Base-by-base conservation (phyloP, 1,140 invertebrate genomes). In the Trichogramma pretiosum region DNA sequence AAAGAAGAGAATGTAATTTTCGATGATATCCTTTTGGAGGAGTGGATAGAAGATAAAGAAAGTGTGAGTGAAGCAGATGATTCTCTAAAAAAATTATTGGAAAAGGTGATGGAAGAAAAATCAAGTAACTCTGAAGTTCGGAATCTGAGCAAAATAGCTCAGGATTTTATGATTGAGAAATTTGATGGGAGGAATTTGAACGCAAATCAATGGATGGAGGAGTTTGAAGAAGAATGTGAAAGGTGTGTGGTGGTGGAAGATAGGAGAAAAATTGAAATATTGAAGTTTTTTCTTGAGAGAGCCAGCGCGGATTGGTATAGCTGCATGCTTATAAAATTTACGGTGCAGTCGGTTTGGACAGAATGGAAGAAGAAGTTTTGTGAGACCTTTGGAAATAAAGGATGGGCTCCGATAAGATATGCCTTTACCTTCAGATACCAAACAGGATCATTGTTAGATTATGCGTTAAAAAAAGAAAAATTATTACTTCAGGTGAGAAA, bases 221-320 rank as follows among this genome's bases (percentile, higher is more conserved):
- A 1, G 22, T 52, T 39, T 35, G 40, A 52, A 43, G 47, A 33
- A n/a, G 50, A 52, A 19, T 52, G 45, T 28, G 19, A 19, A 32
- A 30, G 50, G 14, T 44, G 43, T n/a, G 17, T 44, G 3, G 60
- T 46, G 26, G 62, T 32, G 22, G 36, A 57, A 57, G 60, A 47
- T 56, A 48, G 45, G 53, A 61, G 17, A 61, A 63, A 51, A 38
- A 50, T 50, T 39, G 42, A 40, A 35, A 45, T 45, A 22, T 14
- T 45, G 8, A 45, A 32, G 33, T 50, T 45, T 21, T 50, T 50
- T 24, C 23, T 39, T 7, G 35, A 36, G 9, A 18, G 21, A 3
- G 7, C 4, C 7, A 19, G 35, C 35, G 21, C 5, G 13, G 17
- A 36, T 13, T 36, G 35, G 35, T 13, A 36, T 19, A 17, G 17